These are phyloP conservation scores for Aplochiton taeniatus DNA, from an alignment of 2,797 vertebrate species.

Conservation along the genomic window DNA sequence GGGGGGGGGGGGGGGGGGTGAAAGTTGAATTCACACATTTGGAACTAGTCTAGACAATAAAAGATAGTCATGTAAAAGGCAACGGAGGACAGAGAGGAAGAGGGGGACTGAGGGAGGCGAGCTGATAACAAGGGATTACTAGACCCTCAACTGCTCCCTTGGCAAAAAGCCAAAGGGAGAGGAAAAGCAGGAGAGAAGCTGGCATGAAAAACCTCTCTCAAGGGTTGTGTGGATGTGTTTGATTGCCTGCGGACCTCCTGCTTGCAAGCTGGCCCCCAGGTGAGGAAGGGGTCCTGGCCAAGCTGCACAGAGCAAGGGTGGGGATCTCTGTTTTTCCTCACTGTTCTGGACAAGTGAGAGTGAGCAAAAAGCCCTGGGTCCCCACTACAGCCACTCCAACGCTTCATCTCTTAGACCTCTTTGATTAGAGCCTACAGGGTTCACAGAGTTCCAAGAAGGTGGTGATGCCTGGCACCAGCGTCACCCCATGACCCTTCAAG, in stretches of 20 bases:
- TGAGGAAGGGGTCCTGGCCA: not conserved
- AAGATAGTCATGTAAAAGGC: too few relatives aligned
- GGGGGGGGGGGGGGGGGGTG: too few relatives aligned
- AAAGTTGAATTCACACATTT: too few relatives aligned
- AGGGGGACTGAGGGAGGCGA: too few relatives aligned
- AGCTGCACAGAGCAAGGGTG: slow-evolving; percentile 1
- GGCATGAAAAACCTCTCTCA: not conserved
- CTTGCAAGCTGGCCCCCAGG: not conserved
- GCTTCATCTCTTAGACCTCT: not conserved
- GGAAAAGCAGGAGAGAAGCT: not conserved
- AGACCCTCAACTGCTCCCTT: too few relatives aligned
- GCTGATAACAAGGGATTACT: too few relatives aligned
- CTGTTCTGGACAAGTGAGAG: too few relatives aligned
- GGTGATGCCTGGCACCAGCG: not conserved
- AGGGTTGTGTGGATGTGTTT: not conserved
- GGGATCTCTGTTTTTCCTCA: slow-evolving; percentile 6
- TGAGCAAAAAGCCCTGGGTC: too few relatives aligned
- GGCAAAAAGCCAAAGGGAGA: too few relatives aligned
- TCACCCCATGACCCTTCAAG: not conserved
- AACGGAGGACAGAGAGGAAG: too few relatives aligned
- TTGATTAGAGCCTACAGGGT: not conserved
- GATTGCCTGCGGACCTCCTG: not conserved
- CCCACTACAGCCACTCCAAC: not conserved
- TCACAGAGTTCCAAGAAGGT: not conserved
- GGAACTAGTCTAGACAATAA: too few relatives aligned